Conservation (phyloP, 2,888 invertebrate species). For the Mayetiola destructor region DNA sequence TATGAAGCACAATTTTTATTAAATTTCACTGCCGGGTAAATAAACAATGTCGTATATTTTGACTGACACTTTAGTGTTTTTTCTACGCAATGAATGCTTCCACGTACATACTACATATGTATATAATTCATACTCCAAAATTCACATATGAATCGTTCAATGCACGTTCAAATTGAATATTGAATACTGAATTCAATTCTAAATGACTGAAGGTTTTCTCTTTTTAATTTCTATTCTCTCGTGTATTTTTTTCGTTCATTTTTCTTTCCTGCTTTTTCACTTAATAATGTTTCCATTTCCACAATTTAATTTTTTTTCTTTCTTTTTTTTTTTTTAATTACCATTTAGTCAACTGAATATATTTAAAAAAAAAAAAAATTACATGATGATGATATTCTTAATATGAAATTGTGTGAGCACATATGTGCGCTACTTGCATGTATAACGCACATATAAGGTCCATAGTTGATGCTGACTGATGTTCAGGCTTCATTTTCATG, state of each 20-base stretch:
- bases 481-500: background rate
- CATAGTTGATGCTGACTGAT: too few relatives aligned
- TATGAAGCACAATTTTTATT: slow-evolving; percentile 18
- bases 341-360: background rate
- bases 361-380: too few relatives aligned
- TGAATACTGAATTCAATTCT: too few relatives aligned
- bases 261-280: background rate
- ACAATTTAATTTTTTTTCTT: too few relatives aligned
- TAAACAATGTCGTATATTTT: slow-evolving; percentile 20
- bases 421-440: too few relatives aligned
- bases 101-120: background rate
- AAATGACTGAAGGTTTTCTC: background rate
- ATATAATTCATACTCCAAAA: background rate
- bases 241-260: background rate
- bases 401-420: background rate
- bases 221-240: background rate
- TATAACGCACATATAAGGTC: too few relatives aligned
- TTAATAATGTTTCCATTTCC: background rate
- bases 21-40: slow-evolving; percentile 21
- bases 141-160: background rate
- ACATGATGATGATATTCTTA: slow-evolving; percentile 3
- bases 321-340: background rate
- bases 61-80: slow-evolving; percentile 21
- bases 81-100: slow-evolving; percentile 14
- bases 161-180: background rate